A percentile compares a stretch with the other conserved stretches of the same genome.
Conservation (phyloP, 2,888 invertebrate species). For the Ormyrus rosae region DNA sequence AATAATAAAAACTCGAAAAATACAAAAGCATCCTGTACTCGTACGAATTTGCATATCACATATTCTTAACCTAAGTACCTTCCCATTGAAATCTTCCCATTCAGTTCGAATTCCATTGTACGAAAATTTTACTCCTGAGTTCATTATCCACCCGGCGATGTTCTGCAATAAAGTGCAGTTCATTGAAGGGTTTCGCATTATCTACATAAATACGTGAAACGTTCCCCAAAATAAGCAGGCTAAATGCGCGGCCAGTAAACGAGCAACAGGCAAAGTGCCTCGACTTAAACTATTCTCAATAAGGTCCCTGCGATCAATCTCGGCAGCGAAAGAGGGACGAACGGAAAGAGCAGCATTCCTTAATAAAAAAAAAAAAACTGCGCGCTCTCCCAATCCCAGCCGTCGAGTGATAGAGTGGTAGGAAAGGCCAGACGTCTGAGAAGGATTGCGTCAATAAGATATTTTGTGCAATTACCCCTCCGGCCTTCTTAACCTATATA, state of each 20-base stretch:
- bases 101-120: no score
- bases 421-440: conserved; percentile 17
- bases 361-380: conserved; percentile 41
- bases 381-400: conserved; percentile 3
- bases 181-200: neutral
- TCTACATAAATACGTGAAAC: neutral
- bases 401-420: neutral
- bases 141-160: neutral
- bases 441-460: conserved; percentile 53
- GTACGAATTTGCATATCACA: no score
- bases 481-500: conserved; percentile 49
- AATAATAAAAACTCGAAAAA: no score
- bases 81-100: no score
- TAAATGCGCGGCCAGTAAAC: neutral
- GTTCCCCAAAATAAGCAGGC: neutral
- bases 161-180: neutral
- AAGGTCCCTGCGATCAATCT: conserved; percentile 37
- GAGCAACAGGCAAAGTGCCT: conserved; percentile 34
- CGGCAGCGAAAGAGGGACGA: conserved; percentile 4
- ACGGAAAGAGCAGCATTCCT: conserved; percentile 19
- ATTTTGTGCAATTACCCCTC: conserved; percentile 53
- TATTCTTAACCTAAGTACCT: no score
- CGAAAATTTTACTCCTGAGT: no score
- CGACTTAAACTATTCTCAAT: conserved; percentile 42
- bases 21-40: no score